Evolutionary conservation across 2,113 vertebrate species (phyloP).

Genomic region (Platycercus adscitus): DNA sequence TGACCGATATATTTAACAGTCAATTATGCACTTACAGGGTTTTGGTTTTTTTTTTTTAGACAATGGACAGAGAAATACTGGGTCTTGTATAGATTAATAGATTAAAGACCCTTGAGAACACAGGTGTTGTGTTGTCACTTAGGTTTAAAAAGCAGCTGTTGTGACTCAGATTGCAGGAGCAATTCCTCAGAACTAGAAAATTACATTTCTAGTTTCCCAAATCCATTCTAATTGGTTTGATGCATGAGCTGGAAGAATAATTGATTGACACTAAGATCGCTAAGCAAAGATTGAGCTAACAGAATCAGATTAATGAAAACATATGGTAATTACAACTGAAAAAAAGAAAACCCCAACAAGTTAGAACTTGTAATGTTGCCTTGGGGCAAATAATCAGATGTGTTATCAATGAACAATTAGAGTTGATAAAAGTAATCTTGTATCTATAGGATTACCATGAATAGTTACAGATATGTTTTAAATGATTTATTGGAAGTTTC

Average conservation of each 20-base stretch:
- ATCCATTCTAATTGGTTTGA: conserved; percentile 70
- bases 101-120: not conserved
- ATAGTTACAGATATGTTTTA: conserved; percentile 51
- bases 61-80: not conserved
- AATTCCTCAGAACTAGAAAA: conserved; percentile 34
- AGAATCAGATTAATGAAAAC: conserved; percentile 79
- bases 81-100: not conserved
- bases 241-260: conserved; percentile 69
- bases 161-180: not conserved
- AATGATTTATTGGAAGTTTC: conserved; percentile 56
- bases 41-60: not conserved
- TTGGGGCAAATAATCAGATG: conserved; percentile 74
- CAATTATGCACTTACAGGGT: not conserved
- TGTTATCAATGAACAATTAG: conserved; percentile 75
- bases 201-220: conserved; percentile 50
- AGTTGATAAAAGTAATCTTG: conserved; percentile 70
- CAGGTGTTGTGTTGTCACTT: not conserved
- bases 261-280: conserved; percentile 75
- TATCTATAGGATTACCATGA: conserved; percentile 52
- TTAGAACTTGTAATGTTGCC: conserved; percentile 70
- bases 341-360: conserved; percentile 37
- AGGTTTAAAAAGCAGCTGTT: not conserved
- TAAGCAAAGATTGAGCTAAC: conserved; percentile 71
- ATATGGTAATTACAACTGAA: conserved; percentile 79
- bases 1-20: not conserved